Evolutionary conservation across 2,113 vertebrate genomes (phyloP).

Genomic region (Mesitornis unicolor): DNA sequence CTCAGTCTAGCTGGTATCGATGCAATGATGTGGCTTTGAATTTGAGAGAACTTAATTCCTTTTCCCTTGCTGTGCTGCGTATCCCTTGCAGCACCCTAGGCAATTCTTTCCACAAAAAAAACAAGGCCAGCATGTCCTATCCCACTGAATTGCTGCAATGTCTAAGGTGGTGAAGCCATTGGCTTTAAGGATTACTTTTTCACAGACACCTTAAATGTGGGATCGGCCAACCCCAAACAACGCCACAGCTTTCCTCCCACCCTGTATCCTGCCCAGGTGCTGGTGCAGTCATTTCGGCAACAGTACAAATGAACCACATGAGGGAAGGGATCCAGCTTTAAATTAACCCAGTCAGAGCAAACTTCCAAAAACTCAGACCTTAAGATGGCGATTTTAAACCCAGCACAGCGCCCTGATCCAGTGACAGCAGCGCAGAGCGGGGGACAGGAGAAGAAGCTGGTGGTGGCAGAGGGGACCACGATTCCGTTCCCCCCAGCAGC

Average conservation of each 20-base stretch:
- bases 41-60: background rate
- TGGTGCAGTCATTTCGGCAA: background rate
- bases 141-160: background rate
- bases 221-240: background rate
- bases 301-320: background rate
- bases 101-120: background rate
- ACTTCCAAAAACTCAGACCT: background rate
- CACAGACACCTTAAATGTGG: background rate
- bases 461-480: accelerated
- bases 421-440: accelerated
- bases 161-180: background rate
- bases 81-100: background rate
- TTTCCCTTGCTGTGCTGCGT: background rate
- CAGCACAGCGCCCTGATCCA: accelerated
- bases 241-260: background rate
- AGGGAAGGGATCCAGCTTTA: background rate
- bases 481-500: accelerated
- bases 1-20: background rate
- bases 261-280: background rate
- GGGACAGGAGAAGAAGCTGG: background rate
- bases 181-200: background rate
- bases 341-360: background rate
- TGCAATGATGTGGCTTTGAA: background rate
- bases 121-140: background rate
- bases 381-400: background rate